Conservation (phyloP, 1,140 invertebrate species). For the Rhyacophila brunnea region DNA sequence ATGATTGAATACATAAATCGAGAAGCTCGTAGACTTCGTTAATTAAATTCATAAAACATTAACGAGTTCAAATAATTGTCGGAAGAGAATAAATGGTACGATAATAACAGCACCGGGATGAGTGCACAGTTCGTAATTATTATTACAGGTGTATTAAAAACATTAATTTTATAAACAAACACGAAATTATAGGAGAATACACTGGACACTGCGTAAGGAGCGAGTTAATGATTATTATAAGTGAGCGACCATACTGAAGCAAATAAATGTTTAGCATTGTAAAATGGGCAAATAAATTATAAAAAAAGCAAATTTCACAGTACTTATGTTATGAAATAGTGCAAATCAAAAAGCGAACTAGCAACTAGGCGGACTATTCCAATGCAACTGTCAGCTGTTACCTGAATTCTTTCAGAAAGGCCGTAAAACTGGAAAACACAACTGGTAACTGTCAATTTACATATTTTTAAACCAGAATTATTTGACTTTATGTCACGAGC, state of each 20-base stretch:
- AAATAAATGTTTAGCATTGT: background rate
- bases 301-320: slow-evolving; percentile 2
- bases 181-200: background rate
- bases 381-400: slow-evolving; percentile 28
- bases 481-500: slow-evolving; percentile 10
- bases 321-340: slow-evolving; percentile 17
- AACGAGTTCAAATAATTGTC: no score
- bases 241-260: slow-evolving; percentile 1
- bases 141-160: no score
- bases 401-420: slow-evolving; percentile 14
- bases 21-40: no score
- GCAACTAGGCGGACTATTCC: slow-evolving; percentile 14
- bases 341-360: slow-evolving; percentile 16
- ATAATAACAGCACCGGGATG: no score
- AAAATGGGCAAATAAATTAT: slow-evolving; percentile 4
- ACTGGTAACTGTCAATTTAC: slow-evolving; percentile 12
- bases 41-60: no score
- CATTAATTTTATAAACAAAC: no score
- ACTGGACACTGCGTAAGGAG: background rate
- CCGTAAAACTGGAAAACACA: background rate
- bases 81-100: no score
- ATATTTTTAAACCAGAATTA: slow-evolving; percentile 10
- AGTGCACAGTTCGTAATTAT: no score
- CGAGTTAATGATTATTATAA: background rate
- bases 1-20: no score